A percentile compares a stretch with the other conserved stretches of the same genome.
These are phyloP conservation scores for Octodon degus DNA, from an alignment of 2,113 vertebrate species.

Conservation along the genomic window DNA sequence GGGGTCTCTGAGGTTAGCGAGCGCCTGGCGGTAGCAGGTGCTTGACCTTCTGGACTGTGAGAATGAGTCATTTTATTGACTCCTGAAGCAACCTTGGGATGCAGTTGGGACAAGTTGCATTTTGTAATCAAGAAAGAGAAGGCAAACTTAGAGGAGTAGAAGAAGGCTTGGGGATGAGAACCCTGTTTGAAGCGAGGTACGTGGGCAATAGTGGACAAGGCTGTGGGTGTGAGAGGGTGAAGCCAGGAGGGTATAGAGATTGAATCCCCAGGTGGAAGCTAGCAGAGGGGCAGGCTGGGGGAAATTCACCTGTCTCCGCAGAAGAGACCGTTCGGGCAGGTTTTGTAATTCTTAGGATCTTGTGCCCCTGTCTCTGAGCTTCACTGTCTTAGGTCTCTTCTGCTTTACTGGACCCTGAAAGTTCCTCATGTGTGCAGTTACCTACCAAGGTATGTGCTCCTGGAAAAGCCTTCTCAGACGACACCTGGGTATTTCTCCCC, in stretches of 20 bases:
- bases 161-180: not conserved
- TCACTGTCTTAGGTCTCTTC: not conserved
- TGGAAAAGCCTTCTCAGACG: no score
- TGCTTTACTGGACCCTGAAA: not conserved
- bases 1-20: not conserved
- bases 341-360: not conserved
- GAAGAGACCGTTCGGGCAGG: not conserved
- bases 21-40: not conserved
- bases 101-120: not conserved
- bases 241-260: no score
- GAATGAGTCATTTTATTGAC: not conserved
- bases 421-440: not conserved
- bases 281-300: not conserved
- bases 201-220: not conserved
- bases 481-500: not conserved
- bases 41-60: not conserved
- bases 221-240: not conserved
- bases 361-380: not conserved
- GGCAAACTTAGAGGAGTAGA: not conserved
- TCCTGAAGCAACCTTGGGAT: not conserved
- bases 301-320: no score
- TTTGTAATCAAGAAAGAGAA: slow-evolving; percentile 3
- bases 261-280: not conserved
- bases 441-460: rapidly evolving
- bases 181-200: not conserved